Conservation (phyloP, 1,140 invertebrate species). For the Paralvinella palmiformis region DNA sequence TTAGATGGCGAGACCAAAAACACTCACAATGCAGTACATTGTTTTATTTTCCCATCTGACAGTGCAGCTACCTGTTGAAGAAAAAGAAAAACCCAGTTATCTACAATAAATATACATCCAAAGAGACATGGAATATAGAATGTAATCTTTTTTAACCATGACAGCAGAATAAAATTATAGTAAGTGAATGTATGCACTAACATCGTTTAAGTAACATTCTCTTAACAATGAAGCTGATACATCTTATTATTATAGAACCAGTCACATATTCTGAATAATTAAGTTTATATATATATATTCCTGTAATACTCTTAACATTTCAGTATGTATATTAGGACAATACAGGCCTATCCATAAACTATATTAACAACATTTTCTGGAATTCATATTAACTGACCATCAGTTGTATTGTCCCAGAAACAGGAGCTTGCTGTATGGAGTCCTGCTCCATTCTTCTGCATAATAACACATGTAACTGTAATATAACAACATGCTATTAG, state of each 20-base stretch:
- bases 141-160: no score
- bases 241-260: background rate
- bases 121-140: background rate
- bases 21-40: constrained; percentile 94
- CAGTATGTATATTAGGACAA: no score
- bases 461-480: constrained; percentile 88
- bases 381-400: constrained; percentile 62
- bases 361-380: no score
- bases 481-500: no score
- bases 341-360: no score
- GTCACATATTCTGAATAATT: background rate
- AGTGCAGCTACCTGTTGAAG: constrained; percentile 71
- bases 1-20: constrained; percentile 82
- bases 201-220: background rate
- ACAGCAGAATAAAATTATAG: background rate
- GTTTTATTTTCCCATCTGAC: constrained; percentile 99
- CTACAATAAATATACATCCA: background rate
- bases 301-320: no score
- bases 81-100: background rate
- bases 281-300: background rate
- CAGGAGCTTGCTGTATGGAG: constrained; percentile 94
- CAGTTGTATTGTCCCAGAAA: constrained; percentile 94
- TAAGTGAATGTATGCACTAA: background rate
- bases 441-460: constrained; percentile 96
- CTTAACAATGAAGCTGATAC: background rate